Percentiles rank a stretch among this genome's conserved stretches.
phyloP scores from a whole-genome alignment of 2,113 vertebrate genomes.

The Menidia beryllina region DNA sequence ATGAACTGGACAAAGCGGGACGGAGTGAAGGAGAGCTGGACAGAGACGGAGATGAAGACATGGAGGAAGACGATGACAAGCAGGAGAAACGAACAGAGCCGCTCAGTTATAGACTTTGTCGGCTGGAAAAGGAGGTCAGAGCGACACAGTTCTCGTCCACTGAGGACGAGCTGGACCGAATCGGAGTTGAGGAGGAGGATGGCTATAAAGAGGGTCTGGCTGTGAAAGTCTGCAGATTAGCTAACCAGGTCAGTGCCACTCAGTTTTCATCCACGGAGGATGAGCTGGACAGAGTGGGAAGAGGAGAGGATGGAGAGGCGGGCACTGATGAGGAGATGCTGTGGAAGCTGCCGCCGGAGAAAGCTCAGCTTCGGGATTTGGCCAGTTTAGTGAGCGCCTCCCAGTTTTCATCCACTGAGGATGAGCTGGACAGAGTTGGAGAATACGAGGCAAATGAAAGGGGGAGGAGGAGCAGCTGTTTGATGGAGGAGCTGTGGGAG shows the following conservation, averaged over 20 bases:
- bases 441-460: slow-evolving; percentile 1
- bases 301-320: slow-evolving; percentile 39
- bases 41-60: slow-evolving; percentile 12
- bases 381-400: slow-evolving; percentile 60
- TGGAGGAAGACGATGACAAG: slow-evolving; percentile 9
- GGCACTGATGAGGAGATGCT: slow-evolving; percentile 28
- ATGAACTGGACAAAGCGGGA: slow-evolving; percentile 41
- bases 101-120: slow-evolving; percentile 54
- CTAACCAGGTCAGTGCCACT: slow-evolving; percentile 37
- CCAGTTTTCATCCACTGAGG: slow-evolving; percentile 73
- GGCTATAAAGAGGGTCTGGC: slow-evolving; percentile 44
- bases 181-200: slow-evolving; percentile 26
- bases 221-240: slow-evolving; percentile 62
- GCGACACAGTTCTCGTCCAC: slow-evolving; percentile 72
- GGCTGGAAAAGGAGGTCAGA: slow-evolving; percentile 54
- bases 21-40: slow-evolving; percentile 50
- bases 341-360: slow-evolving; percentile 55
- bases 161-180: slow-evolving; percentile 71
- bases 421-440: slow-evolving; percentile 58
- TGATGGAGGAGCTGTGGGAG: slow-evolving; percentile 13
- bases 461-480: background rate
- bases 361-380: slow-evolving; percentile 41
- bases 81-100: slow-evolving; percentile 15
- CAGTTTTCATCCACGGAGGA: slow-evolving; percentile 76
- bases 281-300: slow-evolving; percentile 62